These are phyloP conservation scores for Maconellicoccus hirsutus DNA, from an alignment of 1,140 invertebrate genomes.

Conservation along the genomic window DNA sequence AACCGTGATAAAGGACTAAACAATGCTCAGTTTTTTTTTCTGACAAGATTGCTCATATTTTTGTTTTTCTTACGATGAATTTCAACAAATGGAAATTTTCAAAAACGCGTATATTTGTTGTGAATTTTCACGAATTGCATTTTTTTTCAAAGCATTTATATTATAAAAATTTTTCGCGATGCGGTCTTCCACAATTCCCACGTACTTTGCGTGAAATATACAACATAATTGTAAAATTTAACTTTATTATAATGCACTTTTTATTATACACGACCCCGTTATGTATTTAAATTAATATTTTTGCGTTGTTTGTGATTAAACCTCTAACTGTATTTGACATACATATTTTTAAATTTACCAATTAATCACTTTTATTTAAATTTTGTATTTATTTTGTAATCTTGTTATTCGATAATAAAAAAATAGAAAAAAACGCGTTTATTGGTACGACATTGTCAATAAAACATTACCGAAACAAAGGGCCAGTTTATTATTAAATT, in stretches of 20 bases:
- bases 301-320: conserved; percentile 9
- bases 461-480: neutral
- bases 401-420: conserved; percentile 5
- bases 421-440: neutral
- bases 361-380: conserved; percentile 9
- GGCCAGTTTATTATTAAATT: neutral
- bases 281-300: neutral
- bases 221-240: neutral
- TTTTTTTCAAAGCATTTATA: neutral
- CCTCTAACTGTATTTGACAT: conserved; percentile 9
- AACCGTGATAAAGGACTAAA: too few species aligned
- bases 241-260: neutral
- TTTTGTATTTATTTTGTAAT: conserved; percentile 6
- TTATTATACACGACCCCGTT: neutral
- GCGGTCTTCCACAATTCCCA: neutral
- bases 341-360: conserved; percentile 4
- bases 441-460: neutral
- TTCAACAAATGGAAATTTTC: neutral
- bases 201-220: neutral
- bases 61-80: neutral
- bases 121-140: neutral
- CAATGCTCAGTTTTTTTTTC: too few species aligned
- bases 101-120: neutral
- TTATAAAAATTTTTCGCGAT: neutral
- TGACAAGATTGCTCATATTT: too few species aligned